Conservation (phyloP, 2,888 invertebrate species). For the Andrena hattorfiana region DNA sequence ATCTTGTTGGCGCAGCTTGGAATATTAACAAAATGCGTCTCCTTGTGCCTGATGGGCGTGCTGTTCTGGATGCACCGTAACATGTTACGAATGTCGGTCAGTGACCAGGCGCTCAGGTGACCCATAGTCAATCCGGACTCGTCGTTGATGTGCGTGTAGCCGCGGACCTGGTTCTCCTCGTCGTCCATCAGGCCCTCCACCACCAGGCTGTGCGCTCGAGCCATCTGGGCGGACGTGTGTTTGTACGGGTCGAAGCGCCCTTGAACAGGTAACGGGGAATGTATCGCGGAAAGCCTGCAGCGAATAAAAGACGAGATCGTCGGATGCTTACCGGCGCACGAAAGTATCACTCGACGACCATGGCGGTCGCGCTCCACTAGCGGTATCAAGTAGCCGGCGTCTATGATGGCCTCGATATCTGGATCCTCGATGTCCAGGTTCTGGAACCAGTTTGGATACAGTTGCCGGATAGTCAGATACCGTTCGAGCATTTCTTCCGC, state of each 20-base stretch:
- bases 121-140: constrained; percentile 94
- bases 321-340: constrained; percentile 89
- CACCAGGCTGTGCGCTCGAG: constrained; percentile 93
- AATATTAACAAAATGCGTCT: constrained; percentile 94
- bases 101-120: constrained; percentile 93
- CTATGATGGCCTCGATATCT: constrained; percentile 92
- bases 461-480: constrained; percentile 93
- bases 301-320: background rate
- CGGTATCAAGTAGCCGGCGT: constrained; percentile 92
- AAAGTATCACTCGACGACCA: constrained; percentile 92
- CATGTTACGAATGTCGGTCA: constrained; percentile 92
- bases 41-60: constrained; percentile 96
- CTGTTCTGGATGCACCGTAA: constrained; percentile 93
- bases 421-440: constrained; percentile 93
- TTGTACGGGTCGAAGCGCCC: constrained; percentile 91
- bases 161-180: constrained; percentile 92
- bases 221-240: constrained; percentile 93
- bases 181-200: constrained; percentile 94
- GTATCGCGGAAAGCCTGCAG: background rate
- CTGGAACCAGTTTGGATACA: constrained; percentile 95
- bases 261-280: constrained; percentile 75
- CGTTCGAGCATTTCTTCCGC: constrained; percentile 95
- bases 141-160: constrained; percentile 94
- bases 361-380: constrained; percentile 90
- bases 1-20: constrained; percentile 92